Base-by-base conservation (phyloP, 2,113 vertebrate species). In the Pygoscelis antarcticus region DNA sequence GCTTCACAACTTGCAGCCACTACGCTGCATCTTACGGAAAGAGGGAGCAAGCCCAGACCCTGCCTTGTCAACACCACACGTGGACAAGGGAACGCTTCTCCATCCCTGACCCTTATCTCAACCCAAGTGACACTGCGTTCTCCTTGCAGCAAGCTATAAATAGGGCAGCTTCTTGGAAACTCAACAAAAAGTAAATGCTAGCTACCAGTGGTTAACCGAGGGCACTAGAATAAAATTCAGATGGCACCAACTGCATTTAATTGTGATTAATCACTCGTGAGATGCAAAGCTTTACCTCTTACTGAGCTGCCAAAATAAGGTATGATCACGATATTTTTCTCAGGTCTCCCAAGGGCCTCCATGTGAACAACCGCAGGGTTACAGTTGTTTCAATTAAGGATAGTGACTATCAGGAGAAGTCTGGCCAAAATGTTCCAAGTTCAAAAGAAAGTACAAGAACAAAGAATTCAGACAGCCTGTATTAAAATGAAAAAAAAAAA, bases 61-160 rank as follows among this genome's bases (percentile, higher is more conserved):
- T 26, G 46, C 17, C 69, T 12, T 26, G 30, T 9, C 2, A 14
- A 78, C 30, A 32, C n/a, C 1, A 0, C 7, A 0, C 1, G 1
- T 2, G 13, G 64, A 21, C 10, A 26, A 7, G n/a, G 16, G 25
- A 57, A 58, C 3, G 0, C 21, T 58, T 58, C 60, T 75, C 44
- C 21, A 11, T 36, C 36, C 13, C 29, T 2, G 2, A 26, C 22
- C 26, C n/a, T 69, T 21, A 64, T 57, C 58, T 57, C 19, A 9
- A 65, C 34, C 25, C 34, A 36, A 36, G 30, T 23, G 34, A 55
- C 27, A 0, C n/a, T 11, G 22, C 2, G 3, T 6, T 42, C 47
- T 21, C 46, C 51, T 16, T 32, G 25, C 44, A 22, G 30, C 1
- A 2, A 65, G 38, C 69, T 40, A 58, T 36, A 52, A 65, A 76